A percentile compares a stretch with the other conserved stretches of the same genome.
These are phyloP conservation scores for Octomys mimax DNA, from an alignment of 2,797 vertebrate genomes.

Conservation along the genomic window DNA sequence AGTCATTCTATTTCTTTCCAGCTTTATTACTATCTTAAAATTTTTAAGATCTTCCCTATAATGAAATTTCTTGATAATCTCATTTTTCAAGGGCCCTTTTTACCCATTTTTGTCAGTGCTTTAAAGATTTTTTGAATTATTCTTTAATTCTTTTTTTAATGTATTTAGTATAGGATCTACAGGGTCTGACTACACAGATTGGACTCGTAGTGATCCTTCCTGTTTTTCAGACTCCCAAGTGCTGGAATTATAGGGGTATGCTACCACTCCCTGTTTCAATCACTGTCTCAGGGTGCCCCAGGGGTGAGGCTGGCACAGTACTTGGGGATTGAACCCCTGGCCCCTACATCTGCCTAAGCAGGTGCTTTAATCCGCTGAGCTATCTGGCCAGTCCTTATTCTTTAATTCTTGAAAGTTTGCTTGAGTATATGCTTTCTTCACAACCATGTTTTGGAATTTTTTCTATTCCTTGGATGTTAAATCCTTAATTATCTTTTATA, in stretches of 20 bases:
- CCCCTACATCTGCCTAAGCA: too few relatives aligned
- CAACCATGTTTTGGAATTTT: background rate
- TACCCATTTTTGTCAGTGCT: background rate
- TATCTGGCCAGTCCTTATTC: background rate
- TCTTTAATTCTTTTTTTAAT: background rate
- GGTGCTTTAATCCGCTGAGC: too few relatives aligned
- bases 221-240: too few relatives aligned
- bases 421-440: background rate
- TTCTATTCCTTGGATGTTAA: background rate
- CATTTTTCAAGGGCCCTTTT: background rate
- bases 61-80: background rate
- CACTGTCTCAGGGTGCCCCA: too few relatives aligned
- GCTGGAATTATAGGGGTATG: too few relatives aligned
- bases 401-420: background rate
- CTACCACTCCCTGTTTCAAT: too few relatives aligned
- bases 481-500: background rate
- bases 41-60: background rate
- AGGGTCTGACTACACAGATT: too few relatives aligned
- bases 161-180: too few relatives aligned
- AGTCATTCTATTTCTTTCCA: background rate
- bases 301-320: too few relatives aligned
- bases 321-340: too few relatives aligned
- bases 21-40: background rate
- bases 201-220: too few relatives aligned
- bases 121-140: conserved; percentile 3